These are phyloP conservation scores for Pampusana beccarii DNA, from an alignment of 2,113 vertebrate genomes.

Conservation along the genomic window DNA sequence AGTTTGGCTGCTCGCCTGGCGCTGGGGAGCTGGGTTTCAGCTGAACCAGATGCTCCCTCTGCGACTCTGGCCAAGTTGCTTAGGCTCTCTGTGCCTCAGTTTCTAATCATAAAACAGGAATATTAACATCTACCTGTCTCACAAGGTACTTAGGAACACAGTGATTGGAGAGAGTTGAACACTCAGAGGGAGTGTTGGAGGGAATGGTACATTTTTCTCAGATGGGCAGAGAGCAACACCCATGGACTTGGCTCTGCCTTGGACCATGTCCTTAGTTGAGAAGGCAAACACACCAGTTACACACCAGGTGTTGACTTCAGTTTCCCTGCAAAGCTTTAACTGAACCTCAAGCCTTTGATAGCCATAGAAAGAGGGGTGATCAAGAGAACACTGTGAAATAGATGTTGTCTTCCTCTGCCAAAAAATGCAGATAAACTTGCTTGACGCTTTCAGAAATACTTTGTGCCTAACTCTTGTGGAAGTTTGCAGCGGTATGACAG, in stretches of 20 bases:
- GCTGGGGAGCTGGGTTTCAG: background rate
- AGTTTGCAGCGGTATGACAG: background rate
- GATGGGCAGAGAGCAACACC: background rate
- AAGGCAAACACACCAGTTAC: background rate
- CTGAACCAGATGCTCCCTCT: constrained; percentile 41
- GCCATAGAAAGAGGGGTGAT: background rate
- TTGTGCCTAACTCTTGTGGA: background rate
- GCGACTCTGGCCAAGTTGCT: background rate
- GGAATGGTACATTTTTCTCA: background rate
- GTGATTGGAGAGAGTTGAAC: background rate
- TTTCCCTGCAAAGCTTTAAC: background rate
- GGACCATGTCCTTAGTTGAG: background rate
- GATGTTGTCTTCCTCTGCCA: background rate
- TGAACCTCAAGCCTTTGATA: background rate
- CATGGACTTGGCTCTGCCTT: background rate
- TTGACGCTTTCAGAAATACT: background rate
- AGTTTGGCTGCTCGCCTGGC: constrained; percentile 40
- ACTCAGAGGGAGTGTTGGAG: fast-evolving
- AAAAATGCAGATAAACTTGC: background rate
- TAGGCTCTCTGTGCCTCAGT: constrained; percentile 29
- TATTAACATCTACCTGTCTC: background rate
- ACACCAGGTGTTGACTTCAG: background rate
- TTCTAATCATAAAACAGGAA: background rate
- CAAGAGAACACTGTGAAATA: background rate
- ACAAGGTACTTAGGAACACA: background rate